phyloP scores from a whole-genome alignment of 2,888 invertebrate genomes.

The Myopa tessellatipennis region DNA sequence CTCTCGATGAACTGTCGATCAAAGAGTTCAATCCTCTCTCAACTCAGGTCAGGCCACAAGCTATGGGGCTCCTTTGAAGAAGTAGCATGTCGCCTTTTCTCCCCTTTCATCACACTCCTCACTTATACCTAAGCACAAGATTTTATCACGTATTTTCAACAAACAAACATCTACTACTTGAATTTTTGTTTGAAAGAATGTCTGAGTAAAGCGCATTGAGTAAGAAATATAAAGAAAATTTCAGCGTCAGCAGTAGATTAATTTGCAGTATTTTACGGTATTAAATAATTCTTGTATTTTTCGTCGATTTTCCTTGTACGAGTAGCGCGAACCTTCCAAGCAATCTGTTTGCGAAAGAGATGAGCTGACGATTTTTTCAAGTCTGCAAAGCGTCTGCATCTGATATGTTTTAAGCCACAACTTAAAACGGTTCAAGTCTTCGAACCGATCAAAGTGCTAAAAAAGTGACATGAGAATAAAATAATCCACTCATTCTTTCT shows the following conservation, averaged over 20 bases:
- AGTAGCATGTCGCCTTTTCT: too few species aligned
- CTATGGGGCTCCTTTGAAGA: too few species aligned
- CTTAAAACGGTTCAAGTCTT: too few species aligned
- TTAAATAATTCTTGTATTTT: background rate
- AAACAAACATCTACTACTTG: background rate
- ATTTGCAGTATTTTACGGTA: background rate
- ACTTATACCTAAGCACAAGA: background rate
- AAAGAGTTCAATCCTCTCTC: too few species aligned
- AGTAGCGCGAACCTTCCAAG: background rate
- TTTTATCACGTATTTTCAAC: background rate
- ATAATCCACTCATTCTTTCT: too few species aligned
- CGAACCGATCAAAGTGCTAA: too few species aligned
- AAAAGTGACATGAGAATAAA: too few species aligned
- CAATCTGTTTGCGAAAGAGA: background rate
- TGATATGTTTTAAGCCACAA: background rate
- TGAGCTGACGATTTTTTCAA: background rate
- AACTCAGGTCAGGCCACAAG: too few species aligned
- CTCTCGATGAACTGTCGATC: too few species aligned
- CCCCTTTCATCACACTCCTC: too few species aligned
- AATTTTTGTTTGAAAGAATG: background rate
- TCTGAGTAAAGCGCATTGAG: too few species aligned
- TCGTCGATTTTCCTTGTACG: background rate
- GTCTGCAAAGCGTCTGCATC: background rate
- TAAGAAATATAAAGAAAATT: too few species aligned
- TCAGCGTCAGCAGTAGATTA: background rate